Evolutionary conservation across 2,113 vertebrate species (phyloP), one percentile per base, ranked within the genome.

Genomic region (Acinonyx jubatus): DNA sequence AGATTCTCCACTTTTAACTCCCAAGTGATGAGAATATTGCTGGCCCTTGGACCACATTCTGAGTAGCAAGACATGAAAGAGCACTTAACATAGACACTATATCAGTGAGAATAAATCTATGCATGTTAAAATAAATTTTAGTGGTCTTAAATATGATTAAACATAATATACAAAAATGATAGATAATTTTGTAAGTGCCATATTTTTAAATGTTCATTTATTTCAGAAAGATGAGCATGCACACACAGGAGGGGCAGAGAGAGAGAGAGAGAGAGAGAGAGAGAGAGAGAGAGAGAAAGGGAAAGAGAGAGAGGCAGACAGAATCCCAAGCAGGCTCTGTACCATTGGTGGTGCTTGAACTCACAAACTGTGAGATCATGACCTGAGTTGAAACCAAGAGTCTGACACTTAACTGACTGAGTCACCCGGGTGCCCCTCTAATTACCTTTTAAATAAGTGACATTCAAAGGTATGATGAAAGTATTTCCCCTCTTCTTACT

Each of bases 41-140:
- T 84, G 52, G 18, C 78, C 61, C 13, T 13, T 14, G 10, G 19
- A 52, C 18, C 2, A 73, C 27, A 82, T 41, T 78, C 36, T 73
- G n/a, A 55, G 31, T 3, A 92, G 23, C n/a, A 76, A 50, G 7
- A 3, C 6, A 95, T 66, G 71, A 19, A 3, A 80, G 80, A 91
- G 45, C 63, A 82, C 83, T 86, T 91, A 97, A 48, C 74, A 1
- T 55, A 97, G 90, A 96, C 31, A 79, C n/a, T 83, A 82, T 50
- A 45, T 96, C 33, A 21, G 96, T 13, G 21, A 97, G 89, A 97
- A 94, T 97, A 97, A 98, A 97, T 79, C 38, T 98, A 97, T 57
- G 33, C 27, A 50, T 66, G 57, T 90, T 9, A 96, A 31, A 83
- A 87, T 71, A 89, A 96, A 82, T 68, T 94, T 96, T 50, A 97